These are phyloP conservation scores for Anthonomus grandis DNA, from an alignment of 1,140 invertebrate genomes.

Conservation along the genomic window DNA sequence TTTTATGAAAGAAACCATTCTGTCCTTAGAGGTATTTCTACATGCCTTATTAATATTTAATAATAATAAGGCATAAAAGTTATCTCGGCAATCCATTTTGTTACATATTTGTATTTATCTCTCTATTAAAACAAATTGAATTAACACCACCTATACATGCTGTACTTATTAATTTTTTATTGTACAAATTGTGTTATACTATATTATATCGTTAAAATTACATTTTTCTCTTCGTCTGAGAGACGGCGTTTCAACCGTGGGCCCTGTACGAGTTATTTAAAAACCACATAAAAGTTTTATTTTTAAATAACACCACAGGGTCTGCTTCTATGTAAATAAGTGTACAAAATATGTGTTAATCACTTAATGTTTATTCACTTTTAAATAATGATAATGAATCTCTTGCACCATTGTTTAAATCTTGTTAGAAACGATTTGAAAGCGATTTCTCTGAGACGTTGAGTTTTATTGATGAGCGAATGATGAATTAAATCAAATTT, in stretches of 20 bases:
- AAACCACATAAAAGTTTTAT: constrained; percentile 4
- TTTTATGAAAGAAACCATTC: too few species aligned
- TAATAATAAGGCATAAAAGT: too few species aligned
- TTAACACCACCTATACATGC: constrained; percentile 43
- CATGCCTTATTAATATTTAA: too few species aligned
- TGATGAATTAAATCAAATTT: too few species aligned
- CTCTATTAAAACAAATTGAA: too few species aligned
- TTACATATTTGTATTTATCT: too few species aligned
- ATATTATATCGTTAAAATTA: constrained; percentile 40
- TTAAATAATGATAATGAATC: constrained; percentile 37
- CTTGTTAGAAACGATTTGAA: constrained; percentile 21
- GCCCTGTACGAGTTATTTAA: background rate
- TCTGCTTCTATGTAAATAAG: constrained; percentile 36
- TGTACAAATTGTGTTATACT: constrained; percentile 49
- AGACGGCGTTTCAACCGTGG: constrained; percentile 22
- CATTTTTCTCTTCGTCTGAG: constrained; percentile 38
- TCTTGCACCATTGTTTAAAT: constrained; percentile 35
- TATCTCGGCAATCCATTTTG: too few species aligned
- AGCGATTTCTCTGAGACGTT: constrained; percentile 32
- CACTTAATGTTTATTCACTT: constrained; percentile 34
- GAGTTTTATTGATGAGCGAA: constrained; percentile 39
- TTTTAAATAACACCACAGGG: background rate
- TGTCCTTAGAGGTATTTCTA: too few species aligned
- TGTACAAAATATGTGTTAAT: constrained; percentile 43
- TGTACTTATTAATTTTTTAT: constrained; percentile 49